phyloP scores from a whole-genome alignment of 2,797 vertebrate species.

The Onychomys arenicola region DNA sequence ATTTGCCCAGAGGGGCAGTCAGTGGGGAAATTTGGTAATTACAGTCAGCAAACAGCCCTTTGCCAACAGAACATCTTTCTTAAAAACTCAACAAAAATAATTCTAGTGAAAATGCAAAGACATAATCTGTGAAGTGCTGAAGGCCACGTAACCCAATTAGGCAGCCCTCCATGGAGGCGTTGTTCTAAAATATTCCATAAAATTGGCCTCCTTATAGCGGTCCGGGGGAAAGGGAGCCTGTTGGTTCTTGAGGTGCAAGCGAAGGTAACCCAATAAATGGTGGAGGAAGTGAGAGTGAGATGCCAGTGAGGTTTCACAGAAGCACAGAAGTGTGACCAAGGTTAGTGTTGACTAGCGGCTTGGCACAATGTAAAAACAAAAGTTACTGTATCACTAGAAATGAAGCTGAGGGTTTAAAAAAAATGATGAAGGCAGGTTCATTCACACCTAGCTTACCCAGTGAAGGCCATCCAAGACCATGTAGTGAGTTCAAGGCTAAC shows the following conservation, averaged over 20 bases:
- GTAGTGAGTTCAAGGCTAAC: not conserved
- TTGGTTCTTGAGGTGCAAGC: not conserved
- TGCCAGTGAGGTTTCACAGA: not conserved
- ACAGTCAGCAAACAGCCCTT: not conserved
- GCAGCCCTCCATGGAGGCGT: not conserved
- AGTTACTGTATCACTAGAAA: not conserved
- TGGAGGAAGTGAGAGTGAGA: not conserved
- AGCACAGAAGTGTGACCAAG: not conserved
- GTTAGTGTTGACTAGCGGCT: not conserved
- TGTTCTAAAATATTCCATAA: slow-evolving; percentile 34
- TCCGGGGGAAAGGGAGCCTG: not conserved
- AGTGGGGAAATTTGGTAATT: slow-evolving; percentile 52
- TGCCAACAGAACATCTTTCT: slow-evolving; percentile 66
- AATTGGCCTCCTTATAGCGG: slow-evolving; percentile 20
- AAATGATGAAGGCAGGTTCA: not conserved
- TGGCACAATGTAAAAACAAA: not conserved
- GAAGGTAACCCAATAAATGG: not conserved
- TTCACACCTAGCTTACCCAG: not conserved
- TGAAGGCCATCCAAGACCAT: not conserved
- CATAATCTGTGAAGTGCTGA: slow-evolving; percentile 42
- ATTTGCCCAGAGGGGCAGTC: slow-evolving; percentile 16
- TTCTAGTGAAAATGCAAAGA: slow-evolving; percentile 70
- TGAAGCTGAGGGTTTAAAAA: not conserved
- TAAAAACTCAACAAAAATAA: slow-evolving; percentile 62
- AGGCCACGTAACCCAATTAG: slow-evolving; percentile 59